Percentiles rank a stretch among this genome's conserved stretches.
Evolutionary conservation across 2,888 invertebrate species (phyloP).

Genomic region (Spilosoma lubricipeda): DNA sequence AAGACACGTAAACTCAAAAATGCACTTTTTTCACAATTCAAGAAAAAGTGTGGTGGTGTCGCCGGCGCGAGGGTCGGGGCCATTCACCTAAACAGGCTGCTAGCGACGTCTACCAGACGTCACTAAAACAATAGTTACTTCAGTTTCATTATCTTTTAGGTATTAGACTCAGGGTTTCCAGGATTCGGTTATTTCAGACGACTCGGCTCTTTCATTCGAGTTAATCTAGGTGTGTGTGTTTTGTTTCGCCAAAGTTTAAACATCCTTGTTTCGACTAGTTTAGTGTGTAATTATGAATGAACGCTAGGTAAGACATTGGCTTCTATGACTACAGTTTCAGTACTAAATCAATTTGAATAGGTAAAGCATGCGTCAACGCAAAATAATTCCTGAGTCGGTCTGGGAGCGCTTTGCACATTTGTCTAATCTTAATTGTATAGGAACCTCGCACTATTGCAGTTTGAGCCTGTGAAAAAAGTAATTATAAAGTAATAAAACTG

Average conservation of each 20-base stretch:
- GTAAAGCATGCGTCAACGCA: not conserved
- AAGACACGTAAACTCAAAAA: not conserved
- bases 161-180: not conserved
- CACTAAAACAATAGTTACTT: not conserved
- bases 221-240: not conserved
- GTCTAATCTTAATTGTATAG: not conserved
- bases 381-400: no score
- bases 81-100: not conserved
- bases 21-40: not conserved
- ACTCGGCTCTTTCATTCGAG: no score
- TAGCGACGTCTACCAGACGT: not conserved
- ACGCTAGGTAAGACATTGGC: not conserved
- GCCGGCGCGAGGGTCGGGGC: not conserved
- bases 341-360: not conserved
- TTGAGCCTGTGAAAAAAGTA: not conserved
- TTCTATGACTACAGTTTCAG: not conserved
- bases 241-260: not conserved
- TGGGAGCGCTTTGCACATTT: no score
- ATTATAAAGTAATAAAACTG: not conserved
- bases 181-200: not conserved
- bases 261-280: no score
- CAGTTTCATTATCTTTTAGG: not conserved
- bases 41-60: not conserved
- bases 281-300: not conserved
- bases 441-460: not conserved